Evolutionary conservation across 2,797 vertebrate species (phyloP).

Genomic region (Anolis apletophallus): DNA sequence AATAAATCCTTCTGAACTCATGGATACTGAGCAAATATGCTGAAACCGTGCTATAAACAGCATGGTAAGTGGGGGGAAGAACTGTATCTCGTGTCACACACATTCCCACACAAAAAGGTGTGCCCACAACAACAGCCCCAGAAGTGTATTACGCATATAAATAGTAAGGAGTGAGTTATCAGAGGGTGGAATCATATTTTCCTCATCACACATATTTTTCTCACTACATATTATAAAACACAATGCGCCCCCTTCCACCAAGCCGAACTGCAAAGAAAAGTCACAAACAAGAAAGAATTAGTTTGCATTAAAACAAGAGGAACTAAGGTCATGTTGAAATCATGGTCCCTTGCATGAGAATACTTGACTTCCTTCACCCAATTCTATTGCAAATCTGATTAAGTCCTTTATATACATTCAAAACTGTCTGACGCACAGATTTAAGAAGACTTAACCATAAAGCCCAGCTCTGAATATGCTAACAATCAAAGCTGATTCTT

Average conservation of each 20-base stretch:
- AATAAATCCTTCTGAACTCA: neutral
- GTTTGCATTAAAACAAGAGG: neutral
- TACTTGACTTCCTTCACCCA: neutral
- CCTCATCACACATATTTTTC: neutral
- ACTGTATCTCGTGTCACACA: neutral
- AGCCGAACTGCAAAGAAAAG: neutral
- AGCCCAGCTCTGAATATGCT: neutral
- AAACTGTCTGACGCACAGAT: neutral
- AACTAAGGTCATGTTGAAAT: neutral
- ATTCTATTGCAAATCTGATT: neutral
- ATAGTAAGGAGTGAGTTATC: neutral
- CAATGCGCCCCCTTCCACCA: rapidly evolving
- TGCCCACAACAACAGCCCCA: neutral
- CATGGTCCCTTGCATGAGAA: neutral
- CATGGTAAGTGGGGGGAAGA: too few species aligned
- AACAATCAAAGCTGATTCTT: neutral
- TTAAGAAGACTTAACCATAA: neutral
- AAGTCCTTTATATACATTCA: too few species aligned
- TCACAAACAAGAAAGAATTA: neutral
- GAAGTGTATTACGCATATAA: neutral
- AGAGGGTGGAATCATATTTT: neutral
- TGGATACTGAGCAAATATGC: neutral
- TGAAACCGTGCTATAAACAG: neutral
- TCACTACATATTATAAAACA: neutral
- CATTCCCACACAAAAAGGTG: neutral